Evolutionary conservation across 1,140 invertebrate genomes (phyloP).

Genomic region (Drosophila kikkawai): DNA sequence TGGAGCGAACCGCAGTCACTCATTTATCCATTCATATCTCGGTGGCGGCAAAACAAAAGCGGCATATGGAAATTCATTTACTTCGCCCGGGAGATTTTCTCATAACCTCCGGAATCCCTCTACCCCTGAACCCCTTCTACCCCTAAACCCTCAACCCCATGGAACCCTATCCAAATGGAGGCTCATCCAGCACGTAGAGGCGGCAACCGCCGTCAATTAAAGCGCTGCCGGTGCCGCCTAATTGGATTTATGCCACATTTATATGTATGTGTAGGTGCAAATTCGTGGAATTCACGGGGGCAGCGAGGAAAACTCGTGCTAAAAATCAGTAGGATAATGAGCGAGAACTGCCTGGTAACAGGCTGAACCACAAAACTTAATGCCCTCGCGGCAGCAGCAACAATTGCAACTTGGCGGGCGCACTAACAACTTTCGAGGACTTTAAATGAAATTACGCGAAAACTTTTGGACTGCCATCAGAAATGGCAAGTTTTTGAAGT

Average conservation of each 20-base stretch:
- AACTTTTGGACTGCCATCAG: conserved; percentile 60
- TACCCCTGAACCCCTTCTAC: not conserved
- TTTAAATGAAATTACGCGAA: conserved; percentile 83
- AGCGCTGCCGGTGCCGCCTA: conserved; percentile 74
- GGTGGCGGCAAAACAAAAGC: conserved; percentile 59
- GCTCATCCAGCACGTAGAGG: conserved; percentile 58
- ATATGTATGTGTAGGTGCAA: conserved; percentile 77
- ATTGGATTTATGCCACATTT: conserved; percentile 83
- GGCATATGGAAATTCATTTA: conserved; percentile 76
- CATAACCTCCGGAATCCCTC: not conserved
- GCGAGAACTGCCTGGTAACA: conserved; percentile 36
- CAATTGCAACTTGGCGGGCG: conserved; percentile 67
- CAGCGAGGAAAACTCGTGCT: conserved; percentile 39
- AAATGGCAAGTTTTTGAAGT: conserved; percentile 69
- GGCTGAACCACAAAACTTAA: conserved; percentile 61
- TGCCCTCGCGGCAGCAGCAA: conserved; percentile 33
- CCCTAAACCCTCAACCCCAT: conserved; percentile 1
- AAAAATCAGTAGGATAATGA: conserved; percentile 79
- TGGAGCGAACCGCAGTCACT: conserved; percentile 21
- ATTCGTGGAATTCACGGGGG: conserved; percentile 58
- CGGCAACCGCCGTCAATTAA: conserved; percentile 74
- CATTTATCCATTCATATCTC: conserved; percentile 66
- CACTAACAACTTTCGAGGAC: conserved; percentile 75
- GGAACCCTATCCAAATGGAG: conserved; percentile 22
- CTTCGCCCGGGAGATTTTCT: conserved; percentile 25